A percentile compares a stretch with the other conserved stretches of the same genome.
These are phyloP conservation scores for Torymus tubicola DNA, from an alignment of 2,888 invertebrate genomes.

Conservation along the genomic window DNA sequence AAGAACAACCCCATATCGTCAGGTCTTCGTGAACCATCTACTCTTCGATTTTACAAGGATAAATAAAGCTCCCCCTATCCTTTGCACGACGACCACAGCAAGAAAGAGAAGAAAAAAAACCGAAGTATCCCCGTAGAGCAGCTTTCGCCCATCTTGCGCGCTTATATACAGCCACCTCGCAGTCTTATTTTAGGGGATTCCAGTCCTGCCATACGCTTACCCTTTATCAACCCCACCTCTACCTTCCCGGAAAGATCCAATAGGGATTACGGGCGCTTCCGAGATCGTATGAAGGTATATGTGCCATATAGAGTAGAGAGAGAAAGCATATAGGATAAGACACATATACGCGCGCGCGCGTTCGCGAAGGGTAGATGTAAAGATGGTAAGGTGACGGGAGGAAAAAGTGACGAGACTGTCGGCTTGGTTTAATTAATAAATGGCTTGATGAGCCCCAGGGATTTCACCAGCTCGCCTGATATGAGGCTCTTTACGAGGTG, in stretches of 20 bases:
- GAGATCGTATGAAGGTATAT: conserved; percentile 59
- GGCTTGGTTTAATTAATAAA: conserved; percentile 14
- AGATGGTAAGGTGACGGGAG: neutral
- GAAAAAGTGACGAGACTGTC: neutral
- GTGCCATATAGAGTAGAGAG: neutral
- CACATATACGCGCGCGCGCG: neutral
- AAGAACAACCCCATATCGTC: no score
- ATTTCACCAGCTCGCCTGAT: neutral
- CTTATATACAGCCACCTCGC: no score
- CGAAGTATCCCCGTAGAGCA: no score
- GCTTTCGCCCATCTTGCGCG: no score
- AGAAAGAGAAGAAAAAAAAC: no score
- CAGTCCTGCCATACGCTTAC: conserved; percentile 60
- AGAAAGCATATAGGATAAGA: conserved; percentile 37
- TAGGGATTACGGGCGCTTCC: conserved; percentile 67
- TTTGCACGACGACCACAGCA: no score
- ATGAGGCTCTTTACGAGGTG: neutral
- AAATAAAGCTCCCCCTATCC: no score
- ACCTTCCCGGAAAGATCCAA: conserved; percentile 61
- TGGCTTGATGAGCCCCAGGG: neutral
- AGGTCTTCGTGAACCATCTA: no score
- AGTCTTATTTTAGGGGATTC: conserved; percentile 50
- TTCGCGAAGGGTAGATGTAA: neutral
- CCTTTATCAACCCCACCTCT: conserved; percentile 63
- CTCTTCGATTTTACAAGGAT: no score